Base-by-base conservation (phyloP, 2,888 invertebrate species). In the Lepidocyrtinus sp. region DNA sequence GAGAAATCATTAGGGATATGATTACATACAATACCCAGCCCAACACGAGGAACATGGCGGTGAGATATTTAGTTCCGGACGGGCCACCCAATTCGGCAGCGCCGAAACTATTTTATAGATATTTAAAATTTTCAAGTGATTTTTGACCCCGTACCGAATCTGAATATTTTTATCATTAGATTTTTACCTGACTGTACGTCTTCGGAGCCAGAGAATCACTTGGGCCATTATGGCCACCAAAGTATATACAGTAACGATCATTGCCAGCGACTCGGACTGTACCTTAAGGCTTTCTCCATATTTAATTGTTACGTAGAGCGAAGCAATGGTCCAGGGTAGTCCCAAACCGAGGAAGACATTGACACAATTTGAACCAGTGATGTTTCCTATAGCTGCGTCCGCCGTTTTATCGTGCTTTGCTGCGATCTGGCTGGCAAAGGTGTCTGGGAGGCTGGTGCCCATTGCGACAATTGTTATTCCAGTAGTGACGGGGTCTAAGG, bases 331-430 rank as follows among this genome's bases (percentile, higher is more conserved):
- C 92, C 92, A 92, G 0, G 92, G 92, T 71, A 92, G 87, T 7
- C 92, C 91, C 0, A 92, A 89, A 17, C 77, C 77, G 50, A 92
- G 89, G 87, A 92, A 91, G 3, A 92, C 92, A 86, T 92, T 92
- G 50, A 92, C 92, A 1, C 91, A 91, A 86, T 92, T 92, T 82
- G 91, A 91, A 24, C 92, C 92, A 36, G 91, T 91, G 21, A 92
- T 90, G 85, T 92, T 92, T 15, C 92, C 91, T 24, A 92, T 89
- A 1, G 91, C 91, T 84, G 91, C 91, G 87, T 92, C 92, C 0
- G 92, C 92, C 59, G 91, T 91, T 1, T 59, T 36, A 1, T 59
- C 59, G n/a, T 59, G 27, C 12, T 61, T 45, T 87, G 89, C 88
- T n/a, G 87, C 84, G 0, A 91, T 91, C 0, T 90, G 89, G 67